Conservation (phyloP, 2,888 invertebrate genomes). For the Holacanthella duospinosa region DNA sequence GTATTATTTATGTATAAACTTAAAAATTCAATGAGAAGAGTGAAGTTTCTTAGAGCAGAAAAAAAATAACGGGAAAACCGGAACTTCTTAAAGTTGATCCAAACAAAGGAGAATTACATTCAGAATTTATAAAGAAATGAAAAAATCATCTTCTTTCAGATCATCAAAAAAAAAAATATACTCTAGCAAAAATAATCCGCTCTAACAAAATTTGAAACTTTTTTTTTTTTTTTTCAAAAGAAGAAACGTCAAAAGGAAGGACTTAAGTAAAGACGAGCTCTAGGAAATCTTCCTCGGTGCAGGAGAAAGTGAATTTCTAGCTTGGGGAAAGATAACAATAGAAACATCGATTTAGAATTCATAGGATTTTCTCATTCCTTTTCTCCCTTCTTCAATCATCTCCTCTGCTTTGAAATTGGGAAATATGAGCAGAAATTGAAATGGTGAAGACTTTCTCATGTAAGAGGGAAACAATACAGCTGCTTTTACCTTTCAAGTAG, state of each 20-base stretch:
- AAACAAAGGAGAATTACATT: neutral
- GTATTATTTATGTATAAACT: no score
- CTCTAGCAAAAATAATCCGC: neutral
- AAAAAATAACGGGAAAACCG: no score
- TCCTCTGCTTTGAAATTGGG: constrained; percentile 10
- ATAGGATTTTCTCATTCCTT: constrained; percentile 8
- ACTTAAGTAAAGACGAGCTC: no score
- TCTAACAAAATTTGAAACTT: neutral
- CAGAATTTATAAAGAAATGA: neutral
- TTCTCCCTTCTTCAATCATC: constrained; percentile 9
- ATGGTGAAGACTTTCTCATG: neutral
- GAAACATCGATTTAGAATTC: constrained; percentile 9
- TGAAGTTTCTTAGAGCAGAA: no score
- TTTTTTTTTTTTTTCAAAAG: neutral
- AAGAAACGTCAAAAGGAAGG: neutral
- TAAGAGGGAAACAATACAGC: neutral
- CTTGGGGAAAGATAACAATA: neutral
- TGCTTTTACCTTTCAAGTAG: neutral
- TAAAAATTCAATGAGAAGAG: no score
- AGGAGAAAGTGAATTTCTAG: neutral
- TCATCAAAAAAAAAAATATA: neutral
- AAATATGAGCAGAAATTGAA: constrained; percentile 11
- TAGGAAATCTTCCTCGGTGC: no score
- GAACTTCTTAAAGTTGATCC: no score
- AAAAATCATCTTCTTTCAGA: neutral